Conservation (phyloP, 2,888 invertebrate genomes). For the Thumatha senex region DNA sequence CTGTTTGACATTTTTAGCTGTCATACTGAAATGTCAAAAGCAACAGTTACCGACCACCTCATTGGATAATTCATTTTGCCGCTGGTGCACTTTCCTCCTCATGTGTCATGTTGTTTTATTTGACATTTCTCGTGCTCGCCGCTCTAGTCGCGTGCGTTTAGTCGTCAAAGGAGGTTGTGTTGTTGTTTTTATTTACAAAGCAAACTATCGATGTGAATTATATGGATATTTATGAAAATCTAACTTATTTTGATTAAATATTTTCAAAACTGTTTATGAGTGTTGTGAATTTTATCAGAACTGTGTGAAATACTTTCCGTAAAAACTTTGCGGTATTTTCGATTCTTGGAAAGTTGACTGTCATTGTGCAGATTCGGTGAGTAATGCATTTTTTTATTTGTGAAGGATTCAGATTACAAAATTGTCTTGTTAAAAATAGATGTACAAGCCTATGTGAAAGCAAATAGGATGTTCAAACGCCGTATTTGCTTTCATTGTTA, state of each 20-base stretch:
- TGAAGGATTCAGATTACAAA: slow-evolving; percentile 32
- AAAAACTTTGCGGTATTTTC: slow-evolving; percentile 52
- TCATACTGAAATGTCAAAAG: too few relatives aligned
- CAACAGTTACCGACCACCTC: too few relatives aligned
- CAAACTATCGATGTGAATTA: slow-evolving; percentile 31
- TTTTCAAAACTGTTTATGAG: slow-evolving; percentile 35
- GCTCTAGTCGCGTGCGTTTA: slow-evolving; percentile 35
- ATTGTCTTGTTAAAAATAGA: slow-evolving; percentile 13
- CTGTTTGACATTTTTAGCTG: background rate
- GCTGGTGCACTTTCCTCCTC: too few relatives aligned
- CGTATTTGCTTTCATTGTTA: slow-evolving; percentile 1
- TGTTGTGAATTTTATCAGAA: slow-evolving; percentile 54
- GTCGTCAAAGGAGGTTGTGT: slow-evolving; percentile 7
- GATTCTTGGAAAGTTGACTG: slow-evolving; percentile 76
- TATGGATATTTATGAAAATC: slow-evolving; percentile 7
- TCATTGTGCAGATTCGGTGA: slow-evolving; percentile 69
- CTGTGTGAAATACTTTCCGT: slow-evolving; percentile 47
- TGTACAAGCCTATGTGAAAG: slow-evolving; percentile 1
- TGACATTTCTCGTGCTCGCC: too few relatives aligned
- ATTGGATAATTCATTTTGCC: too few relatives aligned
- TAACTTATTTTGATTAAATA: slow-evolving; percentile 16
- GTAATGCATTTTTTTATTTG: slow-evolving; percentile 54
- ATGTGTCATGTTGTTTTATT: too few relatives aligned
- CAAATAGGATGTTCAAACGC: slow-evolving; percentile 4
- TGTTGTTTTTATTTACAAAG: slow-evolving; percentile 11